Conservation (phyloP, 2,888 invertebrate species). For the Tinea trinotella region DNA sequence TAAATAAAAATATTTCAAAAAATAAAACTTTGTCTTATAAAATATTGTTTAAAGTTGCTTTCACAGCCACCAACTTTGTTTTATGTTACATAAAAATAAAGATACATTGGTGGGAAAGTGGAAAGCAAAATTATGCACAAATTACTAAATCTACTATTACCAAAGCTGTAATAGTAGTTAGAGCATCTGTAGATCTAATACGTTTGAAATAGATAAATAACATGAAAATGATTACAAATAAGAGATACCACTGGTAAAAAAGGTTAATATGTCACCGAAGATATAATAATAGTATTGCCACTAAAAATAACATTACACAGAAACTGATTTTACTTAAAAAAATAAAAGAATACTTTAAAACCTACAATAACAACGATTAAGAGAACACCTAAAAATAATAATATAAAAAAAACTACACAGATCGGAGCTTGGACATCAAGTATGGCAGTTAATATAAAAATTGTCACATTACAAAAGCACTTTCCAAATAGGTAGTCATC, state of each 20-base stretch:
- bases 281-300: background rate
- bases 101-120: too few relatives aligned
- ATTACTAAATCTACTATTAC: too few relatives aligned
- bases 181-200: too few relatives aligned
- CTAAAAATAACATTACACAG: background rate
- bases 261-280: background rate
- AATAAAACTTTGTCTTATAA: background rate
- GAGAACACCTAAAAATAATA: constrained; percentile 6
- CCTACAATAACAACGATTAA: background rate
- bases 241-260: background rate
- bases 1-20: background rate
- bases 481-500: too few relatives aligned
- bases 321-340: background rate
- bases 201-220: too few relatives aligned
- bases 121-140: too few relatives aligned
- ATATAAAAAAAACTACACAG: constrained; percentile 4
- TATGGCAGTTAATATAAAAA: too few relatives aligned
- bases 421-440: too few relatives aligned
- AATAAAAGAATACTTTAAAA: background rate
- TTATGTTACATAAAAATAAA: too few relatives aligned
- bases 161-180: too few relatives aligned
- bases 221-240: background rate
- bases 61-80: constrained; percentile 1
- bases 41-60: constrained; percentile 6
- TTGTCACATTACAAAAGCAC: too few relatives aligned